Conservation (phyloP, 2,888 invertebrate species). For the Tolmerus cingulatus region DNA sequence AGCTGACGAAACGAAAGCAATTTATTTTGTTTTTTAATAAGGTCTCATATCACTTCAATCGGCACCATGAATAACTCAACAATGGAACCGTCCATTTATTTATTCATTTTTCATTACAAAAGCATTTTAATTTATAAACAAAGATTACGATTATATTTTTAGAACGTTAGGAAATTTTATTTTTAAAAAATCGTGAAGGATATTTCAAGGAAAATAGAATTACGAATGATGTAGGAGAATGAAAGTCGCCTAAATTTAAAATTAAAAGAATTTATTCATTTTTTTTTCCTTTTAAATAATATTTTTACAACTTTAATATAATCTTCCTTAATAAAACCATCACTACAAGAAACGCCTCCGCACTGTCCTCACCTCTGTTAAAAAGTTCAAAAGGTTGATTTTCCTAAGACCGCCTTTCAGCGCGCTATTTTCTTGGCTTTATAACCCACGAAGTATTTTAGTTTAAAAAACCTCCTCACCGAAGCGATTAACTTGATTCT, state of each 20-base stretch:
- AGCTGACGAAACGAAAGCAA: background rate
- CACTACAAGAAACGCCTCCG: conserved; percentile 21
- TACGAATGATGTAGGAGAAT: background rate
- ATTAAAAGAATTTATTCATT: conserved; percentile 29
- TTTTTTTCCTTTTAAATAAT: conserved; percentile 31
- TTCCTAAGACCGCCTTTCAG: background rate
- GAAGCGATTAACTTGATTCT: conserved; percentile 8
- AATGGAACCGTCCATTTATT: background rate
- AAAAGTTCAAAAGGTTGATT: conserved; percentile 36
- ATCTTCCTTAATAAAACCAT: conserved; percentile 31
- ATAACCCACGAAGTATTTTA: conserved; percentile 14
- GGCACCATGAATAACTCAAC: background rate
- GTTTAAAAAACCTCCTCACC: conserved; percentile 9
- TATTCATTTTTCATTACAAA: too few relatives aligned
- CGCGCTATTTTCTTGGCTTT: background rate
- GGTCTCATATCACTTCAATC: background rate
- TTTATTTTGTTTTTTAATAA: background rate
- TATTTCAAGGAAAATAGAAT: background rate
- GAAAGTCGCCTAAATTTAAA: background rate
- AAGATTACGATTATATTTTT: too few relatives aligned
- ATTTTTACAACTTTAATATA: conserved; percentile 41
- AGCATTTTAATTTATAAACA: too few relatives aligned
- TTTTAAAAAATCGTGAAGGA: background rate
- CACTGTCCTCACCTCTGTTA: background rate
- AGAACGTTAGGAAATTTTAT: too few relatives aligned